A percentile compares a stretch with the other conserved stretches of the same genome.
phyloP scores from a whole-genome alignment of 2,888 invertebrate genomes.

The Ceratothoa steindachneri region DNA sequence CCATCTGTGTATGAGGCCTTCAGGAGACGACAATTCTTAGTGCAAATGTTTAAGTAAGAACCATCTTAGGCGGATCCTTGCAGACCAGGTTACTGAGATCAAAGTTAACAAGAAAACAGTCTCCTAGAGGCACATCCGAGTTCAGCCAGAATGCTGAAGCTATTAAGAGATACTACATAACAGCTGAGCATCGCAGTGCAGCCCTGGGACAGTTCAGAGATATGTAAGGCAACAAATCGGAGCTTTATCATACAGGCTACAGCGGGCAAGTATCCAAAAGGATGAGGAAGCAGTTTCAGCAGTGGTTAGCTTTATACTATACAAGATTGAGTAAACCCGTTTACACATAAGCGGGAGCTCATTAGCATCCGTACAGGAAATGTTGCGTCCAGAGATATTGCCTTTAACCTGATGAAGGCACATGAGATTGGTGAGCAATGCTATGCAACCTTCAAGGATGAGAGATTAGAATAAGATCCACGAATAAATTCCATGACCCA shows the following conservation, averaged over 20 bases:
- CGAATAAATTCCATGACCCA: background rate
- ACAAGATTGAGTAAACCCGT: background rate
- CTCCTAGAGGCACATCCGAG: background rate
- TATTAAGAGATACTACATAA: background rate
- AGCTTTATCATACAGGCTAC: background rate
- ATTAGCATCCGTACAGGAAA: background rate
- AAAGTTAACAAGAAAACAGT: background rate
- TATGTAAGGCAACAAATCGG: background rate
- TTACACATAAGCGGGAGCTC: background rate
- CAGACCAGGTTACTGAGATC: background rate
- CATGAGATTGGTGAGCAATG: conserved; percentile 9
- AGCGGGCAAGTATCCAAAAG: conserved; percentile 4
- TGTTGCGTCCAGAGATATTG: background rate
- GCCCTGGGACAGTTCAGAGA: background rate
- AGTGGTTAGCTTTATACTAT: background rate
- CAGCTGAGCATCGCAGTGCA: background rate
- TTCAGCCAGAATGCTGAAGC: background rate
- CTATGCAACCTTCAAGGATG: conserved; percentile 5
- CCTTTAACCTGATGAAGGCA: background rate
- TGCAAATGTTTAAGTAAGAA: background rate
- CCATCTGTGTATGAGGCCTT: background rate
- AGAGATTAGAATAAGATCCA: conserved; percentile 2
- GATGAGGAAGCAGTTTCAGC: conserved; percentile 1
- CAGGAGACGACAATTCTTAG: background rate
- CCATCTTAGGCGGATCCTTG: background rate